Evolutionary conservation across 2,797 vertebrate genomes (phyloP).

Genomic region (Nothura maculosa): DNA sequence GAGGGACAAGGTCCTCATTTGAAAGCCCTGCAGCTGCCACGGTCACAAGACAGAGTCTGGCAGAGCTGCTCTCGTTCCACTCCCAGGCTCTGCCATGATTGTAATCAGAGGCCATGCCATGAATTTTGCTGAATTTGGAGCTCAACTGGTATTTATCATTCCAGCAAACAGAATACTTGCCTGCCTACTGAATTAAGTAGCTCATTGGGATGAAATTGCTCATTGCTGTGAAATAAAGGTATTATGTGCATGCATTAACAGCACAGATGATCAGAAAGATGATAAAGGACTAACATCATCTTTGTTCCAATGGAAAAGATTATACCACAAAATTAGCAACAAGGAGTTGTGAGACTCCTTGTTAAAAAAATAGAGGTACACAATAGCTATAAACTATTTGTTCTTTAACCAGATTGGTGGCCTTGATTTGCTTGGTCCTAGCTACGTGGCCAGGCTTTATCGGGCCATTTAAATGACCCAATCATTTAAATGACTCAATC

Average conservation of each 20-base stretch:
- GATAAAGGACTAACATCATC: not conserved
- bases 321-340: not conserved
- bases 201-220: constrained; percentile 14
- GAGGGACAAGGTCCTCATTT: not conserved
- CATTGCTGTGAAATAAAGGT: constrained; percentile 16
- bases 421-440: not conserved
- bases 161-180: constrained; percentile 9
- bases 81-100: not conserved
- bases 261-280: not conserved
- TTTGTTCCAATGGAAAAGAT: not conserved
- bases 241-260: not conserved
- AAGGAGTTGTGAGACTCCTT: not conserved
- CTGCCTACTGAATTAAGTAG: constrained; percentile 14
- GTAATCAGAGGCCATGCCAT: not conserved
- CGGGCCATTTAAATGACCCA: not conserved
- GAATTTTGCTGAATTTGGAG: constrained; percentile 19
- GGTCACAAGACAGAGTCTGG: not conserved
- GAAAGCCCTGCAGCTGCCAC: not conserved
- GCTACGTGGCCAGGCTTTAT: not conserved
- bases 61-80: not conserved
- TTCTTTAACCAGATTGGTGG: not conserved
- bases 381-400: not conserved
- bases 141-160: not conserved
- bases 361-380: not conserved
- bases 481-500: not conserved